Percentiles rank a stretch among this genome's conserved stretches.
These are phyloP conservation scores for Cyprinus carpio DNA, from an alignment of 2,113 vertebrate genomes.

Conservation along the genomic window DNA sequence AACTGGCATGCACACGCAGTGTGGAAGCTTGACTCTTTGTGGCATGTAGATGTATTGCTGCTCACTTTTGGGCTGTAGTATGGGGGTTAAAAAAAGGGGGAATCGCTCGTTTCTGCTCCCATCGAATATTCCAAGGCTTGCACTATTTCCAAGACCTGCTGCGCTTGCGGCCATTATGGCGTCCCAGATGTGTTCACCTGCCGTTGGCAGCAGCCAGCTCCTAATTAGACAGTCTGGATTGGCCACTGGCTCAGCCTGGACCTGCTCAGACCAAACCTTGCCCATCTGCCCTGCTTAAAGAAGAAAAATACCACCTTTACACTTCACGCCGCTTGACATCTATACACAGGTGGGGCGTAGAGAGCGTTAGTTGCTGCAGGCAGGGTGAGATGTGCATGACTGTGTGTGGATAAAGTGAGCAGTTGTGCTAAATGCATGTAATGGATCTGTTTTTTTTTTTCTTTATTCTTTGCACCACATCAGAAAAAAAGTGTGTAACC, in stretches of 20 bases:
- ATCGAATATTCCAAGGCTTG: conserved; percentile 48
- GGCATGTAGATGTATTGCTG: conserved; percentile 28
- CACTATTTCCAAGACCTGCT: conserved; percentile 56
- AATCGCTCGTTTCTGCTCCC: conserved; percentile 39
- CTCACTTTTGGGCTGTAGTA: conserved; percentile 30
- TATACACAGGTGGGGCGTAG: conserved; percentile 50
- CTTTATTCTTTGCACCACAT: background rate
- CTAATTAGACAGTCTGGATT: conserved; percentile 64
- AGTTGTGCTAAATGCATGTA: background rate
- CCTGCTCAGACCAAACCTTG: conserved; percentile 45
- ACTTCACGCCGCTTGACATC: conserved; percentile 40
- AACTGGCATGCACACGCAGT: conserved; percentile 25
- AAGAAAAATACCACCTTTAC: conserved; percentile 57
- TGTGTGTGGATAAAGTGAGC: background rate
- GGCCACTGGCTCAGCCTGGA: conserved; percentile 35
- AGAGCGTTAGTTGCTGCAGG: conserved; percentile 39
- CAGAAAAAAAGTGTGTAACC: background rate
- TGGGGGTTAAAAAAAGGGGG: background rate
- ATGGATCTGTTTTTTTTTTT: background rate
- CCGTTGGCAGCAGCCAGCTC: conserved; percentile 52
- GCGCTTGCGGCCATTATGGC: conserved; percentile 56
- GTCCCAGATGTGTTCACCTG: conserved; percentile 63
- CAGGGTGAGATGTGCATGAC: background rate
- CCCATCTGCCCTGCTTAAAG: conserved; percentile 59
- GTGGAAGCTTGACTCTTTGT: conserved; percentile 30